Evolutionary conservation across 2,113 vertebrate species (phyloP), one percentile per base, ranked within the genome.

Genomic region (Halichoeres trimaculatus): DNA sequence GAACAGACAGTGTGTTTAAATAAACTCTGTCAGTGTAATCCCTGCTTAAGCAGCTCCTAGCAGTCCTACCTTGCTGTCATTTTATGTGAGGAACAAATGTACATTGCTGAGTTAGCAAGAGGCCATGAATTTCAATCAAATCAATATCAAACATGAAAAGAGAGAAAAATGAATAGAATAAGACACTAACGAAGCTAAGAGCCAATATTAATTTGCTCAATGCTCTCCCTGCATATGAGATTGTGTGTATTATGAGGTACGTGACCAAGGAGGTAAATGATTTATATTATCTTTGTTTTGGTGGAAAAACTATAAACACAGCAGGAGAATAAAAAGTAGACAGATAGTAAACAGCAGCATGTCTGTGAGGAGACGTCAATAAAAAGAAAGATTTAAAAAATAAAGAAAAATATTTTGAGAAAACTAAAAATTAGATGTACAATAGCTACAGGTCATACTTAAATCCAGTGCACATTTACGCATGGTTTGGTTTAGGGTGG

Each of bases 1-100:
- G 53, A 73, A 73, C 70, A 77, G 71, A 10, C 65, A 76, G 61
- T 69, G 76, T 70, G 70, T 86, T 88, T 84, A 91, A 88, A 92
- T 83, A 90, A 90, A 89, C 76, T 62, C 72, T 71, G 76, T 66
- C 68, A 53, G 59, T 70, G 69, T 90, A 91, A 93, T 93, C 88
- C 89, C 83, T 19, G 40, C 47, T 81, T 91, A 91, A 79, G 80
- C 77, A 53, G 83, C 73, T 81, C 55, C 70, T 53, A 80, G 51
- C 54, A 20, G 66, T 51, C 65, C 55, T 6, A 19, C 70, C 36
- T 69, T 70, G 36, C 55, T 65, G 62, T 71, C 60, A 58, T 22
- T 79, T 36, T 52, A 61, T 73, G 60, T 22, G 38, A 24, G 14
- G 30, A 57, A 64, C 20, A 45, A 55, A 71, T 64, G 57, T 41